Conservation (phyloP, 2,888 invertebrate species). For the Drosophila kokeensis region DNA sequence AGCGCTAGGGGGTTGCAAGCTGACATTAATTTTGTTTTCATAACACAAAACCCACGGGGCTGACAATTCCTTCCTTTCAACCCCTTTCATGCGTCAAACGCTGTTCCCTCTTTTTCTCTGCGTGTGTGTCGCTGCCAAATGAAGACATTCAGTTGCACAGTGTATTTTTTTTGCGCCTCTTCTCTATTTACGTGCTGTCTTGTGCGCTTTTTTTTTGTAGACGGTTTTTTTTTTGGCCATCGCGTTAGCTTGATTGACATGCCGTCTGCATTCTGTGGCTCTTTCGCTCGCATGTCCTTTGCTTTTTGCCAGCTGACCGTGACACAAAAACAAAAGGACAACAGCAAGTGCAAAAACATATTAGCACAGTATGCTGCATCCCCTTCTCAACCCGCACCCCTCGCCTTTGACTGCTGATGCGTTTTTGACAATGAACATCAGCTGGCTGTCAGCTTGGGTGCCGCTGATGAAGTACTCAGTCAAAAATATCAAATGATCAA, state of each 20-base stretch:
- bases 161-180: slow-evolving; percentile 29
- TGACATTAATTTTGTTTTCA: slow-evolving; percentile 79
- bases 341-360: slow-evolving; percentile 62
- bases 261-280: slow-evolving; percentile 60
- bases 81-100: slow-evolving; percentile 26
- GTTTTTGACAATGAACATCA: slow-evolving; percentile 76
- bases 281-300: slow-evolving; percentile 45
- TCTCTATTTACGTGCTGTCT: slow-evolving; percentile 33
- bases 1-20: slow-evolving; percentile 40
- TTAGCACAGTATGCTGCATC: slow-evolving; percentile 50
- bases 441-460: slow-evolving; percentile 49
- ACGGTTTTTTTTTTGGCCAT: slow-evolving; percentile 33
- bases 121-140: slow-evolving; percentile 53
- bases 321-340: slow-evolving; percentile 50
- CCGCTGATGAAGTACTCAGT: slow-evolving; percentile 29
- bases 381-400: slow-evolving; percentile 10
- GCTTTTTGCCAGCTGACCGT: slow-evolving; percentile 66
- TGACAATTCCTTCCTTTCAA: slow-evolving; percentile 20
- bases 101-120: slow-evolving; percentile 4
- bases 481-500: slow-evolving; percentile 8
- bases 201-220: slow-evolving; percentile 10
- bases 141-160: slow-evolving; percentile 68
- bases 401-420: slow-evolving; percentile 41
- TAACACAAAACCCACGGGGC: slow-evolving; percentile 52
- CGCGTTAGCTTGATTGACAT: slow-evolving; percentile 73